Percentiles rank a stretch among this genome's conserved stretches.
These are phyloP conservation scores for Lonchura striata DNA, from an alignment of 2,113 vertebrate genomes.

Conservation along the genomic window DNA sequence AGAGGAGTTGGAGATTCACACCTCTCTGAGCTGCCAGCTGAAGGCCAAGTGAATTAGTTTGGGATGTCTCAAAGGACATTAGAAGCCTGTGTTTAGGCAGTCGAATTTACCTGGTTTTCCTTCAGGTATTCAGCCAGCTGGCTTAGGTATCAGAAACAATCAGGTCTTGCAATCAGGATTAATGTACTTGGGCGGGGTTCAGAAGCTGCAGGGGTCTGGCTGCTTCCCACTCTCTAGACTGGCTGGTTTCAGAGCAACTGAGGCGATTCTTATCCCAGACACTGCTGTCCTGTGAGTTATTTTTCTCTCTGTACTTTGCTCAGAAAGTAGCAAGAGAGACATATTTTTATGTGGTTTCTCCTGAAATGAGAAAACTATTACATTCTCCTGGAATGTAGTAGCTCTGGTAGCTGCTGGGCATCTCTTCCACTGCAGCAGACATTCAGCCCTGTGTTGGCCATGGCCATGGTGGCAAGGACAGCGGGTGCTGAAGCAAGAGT, in stretches of 20 bases:
- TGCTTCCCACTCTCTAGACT: neutral
- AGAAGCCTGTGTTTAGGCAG: neutral
- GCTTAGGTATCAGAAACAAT: neutral
- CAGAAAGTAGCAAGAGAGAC: neutral
- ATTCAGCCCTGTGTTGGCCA: neutral
- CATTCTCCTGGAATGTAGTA: neutral
- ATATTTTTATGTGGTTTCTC: neutral
- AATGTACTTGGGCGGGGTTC: neutral
- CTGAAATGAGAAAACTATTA: neutral
- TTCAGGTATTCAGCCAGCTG: neutral
- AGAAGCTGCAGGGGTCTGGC: neutral
- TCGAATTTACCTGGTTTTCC: neutral
- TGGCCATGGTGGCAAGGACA: neutral
- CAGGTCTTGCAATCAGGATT: neutral
- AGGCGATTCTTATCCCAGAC: neutral
- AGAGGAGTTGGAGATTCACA: rapidly evolving
- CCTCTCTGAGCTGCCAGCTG: neutral
- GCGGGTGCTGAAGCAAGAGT: neutral
- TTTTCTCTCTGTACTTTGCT: neutral
- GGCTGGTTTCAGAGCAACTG: neutral
- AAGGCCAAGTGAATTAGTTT: neutral
- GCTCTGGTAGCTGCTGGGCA: neutral
- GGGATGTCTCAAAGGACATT: neutral
- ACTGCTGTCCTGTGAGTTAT: neutral
- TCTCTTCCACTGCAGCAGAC: neutral